These are phyloP conservation scores for Drosophila ustulata DNA, from an alignment of 2,888 invertebrate species.

Conservation along the genomic window DNA sequence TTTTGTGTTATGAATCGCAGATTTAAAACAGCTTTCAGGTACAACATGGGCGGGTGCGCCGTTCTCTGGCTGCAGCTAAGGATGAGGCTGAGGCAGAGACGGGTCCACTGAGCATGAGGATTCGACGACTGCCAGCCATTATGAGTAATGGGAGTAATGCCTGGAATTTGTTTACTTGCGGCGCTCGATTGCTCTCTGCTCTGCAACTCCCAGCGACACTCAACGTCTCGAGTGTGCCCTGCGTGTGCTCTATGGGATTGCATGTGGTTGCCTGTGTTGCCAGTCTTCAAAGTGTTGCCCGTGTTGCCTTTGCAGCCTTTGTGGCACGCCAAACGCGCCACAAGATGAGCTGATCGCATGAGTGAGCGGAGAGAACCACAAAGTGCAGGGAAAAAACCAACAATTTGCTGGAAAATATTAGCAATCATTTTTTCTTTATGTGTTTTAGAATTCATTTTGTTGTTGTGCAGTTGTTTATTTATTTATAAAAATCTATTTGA, in stretches of 20 bases:
- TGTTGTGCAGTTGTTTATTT: neutral
- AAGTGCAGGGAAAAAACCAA: neutral
- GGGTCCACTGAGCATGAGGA: conserved; percentile 24
- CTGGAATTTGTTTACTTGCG: conserved; percentile 74
- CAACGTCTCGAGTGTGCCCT: conserved; percentile 15
- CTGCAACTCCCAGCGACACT: neutral
- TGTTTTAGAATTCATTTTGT: neutral
- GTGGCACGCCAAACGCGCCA: conserved; percentile 14
- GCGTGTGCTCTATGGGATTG: conserved; percentile 52
- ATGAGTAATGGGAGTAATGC: conserved; percentile 78
- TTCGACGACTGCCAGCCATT: conserved; percentile 61
- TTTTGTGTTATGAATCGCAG: conserved; percentile 74
- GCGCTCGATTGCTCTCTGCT: conserved; percentile 61
- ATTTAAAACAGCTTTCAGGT: conserved; percentile 56
- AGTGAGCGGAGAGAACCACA: conserved; percentile 6
- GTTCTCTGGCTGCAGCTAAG: conserved; percentile 6
- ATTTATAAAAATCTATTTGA: neutral
- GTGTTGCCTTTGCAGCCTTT: neutral
- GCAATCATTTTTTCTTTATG: conserved; percentile 1
- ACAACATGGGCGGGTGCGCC: conserved; percentile 65
- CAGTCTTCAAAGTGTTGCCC: neutral
- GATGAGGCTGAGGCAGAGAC: conserved; percentile 1
- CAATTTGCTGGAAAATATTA: conserved; percentile 2
- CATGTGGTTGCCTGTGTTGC: conserved; percentile 18
- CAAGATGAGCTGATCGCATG: conserved; percentile 6